Evolutionary conservation across 37 sponge, comb jelly and placozoan species (phyloP), one percentile per base, ranked within the genome.

Genomic region (Theonella swinhoei): DNA sequence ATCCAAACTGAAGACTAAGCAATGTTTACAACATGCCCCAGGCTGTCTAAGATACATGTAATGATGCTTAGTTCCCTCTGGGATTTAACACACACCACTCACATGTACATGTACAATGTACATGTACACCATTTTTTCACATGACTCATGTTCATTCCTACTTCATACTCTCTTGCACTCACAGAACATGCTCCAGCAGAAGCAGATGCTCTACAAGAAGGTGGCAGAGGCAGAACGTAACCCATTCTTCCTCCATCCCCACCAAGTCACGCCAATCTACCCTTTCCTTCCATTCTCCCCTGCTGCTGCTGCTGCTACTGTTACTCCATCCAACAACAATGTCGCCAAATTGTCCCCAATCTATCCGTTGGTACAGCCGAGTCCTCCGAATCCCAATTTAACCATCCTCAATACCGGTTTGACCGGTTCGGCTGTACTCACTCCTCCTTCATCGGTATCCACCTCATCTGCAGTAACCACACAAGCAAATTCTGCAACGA

Each of bases 131-230:
- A n/a, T n/a, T n/a, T n/a, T n/a, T n/a, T n/a, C n/a, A n/a, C n/a
- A n/a, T n/a, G n/a, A n/a, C n/a, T n/a, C n/a, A n/a, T n/a, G n/a
- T n/a, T n/a, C n/a, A n/a, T n/a, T n/a, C n/a, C n/a, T n/a, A n/a
- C n/a, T n/a, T n/a, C n/a, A n/a, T n/a, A n/a, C n/a, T n/a, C n/a
- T n/a, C n/a, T n/a, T n/a, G n/a, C n/a, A n/a, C n/a, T n/a, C n/a
- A 23, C 68, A 66, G 28, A 14, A 33, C 61, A 3, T 75, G 30
- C 32, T 65, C 36, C 11, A 42, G 43, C 54, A 83, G 84, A 42
- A 67, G 29, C 68, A 74, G 36, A 33, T 79, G n/a, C 85, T 89
- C 40, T 76, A 89, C 80, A 79, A 61, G 41, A 73, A 31, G 74
- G 54, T 84, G 0, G 80, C 75, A 47, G 85, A 89, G 38, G 90